A percentile compares a stretch with the other conserved stretches of the same genome.
These are phyloP conservation scores for Emydura subglobosa DNA, from an alignment of 2,113 vertebrate genomes.

Conservation along the genomic window DNA sequence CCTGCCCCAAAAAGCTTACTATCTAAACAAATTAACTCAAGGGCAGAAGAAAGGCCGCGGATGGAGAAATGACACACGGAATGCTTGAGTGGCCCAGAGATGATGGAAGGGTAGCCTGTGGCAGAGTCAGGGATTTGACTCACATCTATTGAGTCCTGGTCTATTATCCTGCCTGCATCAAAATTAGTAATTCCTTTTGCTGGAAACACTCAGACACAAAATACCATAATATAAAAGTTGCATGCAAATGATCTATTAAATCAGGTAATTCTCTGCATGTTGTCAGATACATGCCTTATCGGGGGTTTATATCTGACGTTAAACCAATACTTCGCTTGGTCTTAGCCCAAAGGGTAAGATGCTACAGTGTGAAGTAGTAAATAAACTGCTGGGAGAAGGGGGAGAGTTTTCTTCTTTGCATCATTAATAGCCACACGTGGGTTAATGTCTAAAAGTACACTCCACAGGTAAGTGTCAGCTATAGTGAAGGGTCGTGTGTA, in stretches of 20 bases:
- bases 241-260: background rate
- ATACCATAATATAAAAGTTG: background rate
- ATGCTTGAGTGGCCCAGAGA: background rate
- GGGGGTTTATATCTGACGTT: background rate
- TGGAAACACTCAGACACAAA: background rate
- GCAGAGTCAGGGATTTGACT: background rate
- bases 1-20: background rate
- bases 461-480: accelerated
- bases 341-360: background rate
- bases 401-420: background rate
- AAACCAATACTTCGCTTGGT: background rate
- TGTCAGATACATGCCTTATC: background rate
- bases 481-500: background rate
- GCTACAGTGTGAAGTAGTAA: background rate
- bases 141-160: too few relatives aligned
- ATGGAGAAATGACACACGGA: background rate
- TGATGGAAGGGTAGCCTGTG: background rate
- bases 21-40: background rate
- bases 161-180: too few relatives aligned
- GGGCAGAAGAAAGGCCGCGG: background rate
- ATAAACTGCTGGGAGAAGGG: background rate
- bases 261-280: background rate
- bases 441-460: background rate
- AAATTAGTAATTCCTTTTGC: background rate
- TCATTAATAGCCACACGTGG: background rate